Conservation (phyloP, 2,113 vertebrate genomes). For the Corythornis cristatus region DNA sequence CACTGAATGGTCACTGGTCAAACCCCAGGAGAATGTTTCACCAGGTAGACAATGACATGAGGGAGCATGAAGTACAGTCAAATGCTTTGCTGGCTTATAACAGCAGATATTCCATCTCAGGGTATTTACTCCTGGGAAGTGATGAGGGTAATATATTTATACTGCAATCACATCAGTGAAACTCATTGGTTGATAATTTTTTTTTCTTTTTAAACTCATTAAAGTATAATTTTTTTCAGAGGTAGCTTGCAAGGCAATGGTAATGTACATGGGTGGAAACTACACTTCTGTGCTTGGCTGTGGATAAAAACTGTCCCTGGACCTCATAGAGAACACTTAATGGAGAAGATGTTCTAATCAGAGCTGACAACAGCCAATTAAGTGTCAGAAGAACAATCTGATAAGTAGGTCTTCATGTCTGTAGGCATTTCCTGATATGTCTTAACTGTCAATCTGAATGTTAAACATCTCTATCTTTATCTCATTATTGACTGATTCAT, state of each 20-base stretch:
- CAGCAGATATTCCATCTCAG: not conserved
- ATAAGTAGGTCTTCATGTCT: constrained; percentile 65
- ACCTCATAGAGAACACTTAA: not conserved
- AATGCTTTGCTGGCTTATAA: constrained; percentile 22
- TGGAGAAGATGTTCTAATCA: constrained; percentile 36
- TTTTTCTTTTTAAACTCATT: not conserved
- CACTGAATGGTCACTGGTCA: constrained; percentile 48
- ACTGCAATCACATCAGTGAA: not conserved
- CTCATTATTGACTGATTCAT: constrained; percentile 55
- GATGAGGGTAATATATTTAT: not conserved
- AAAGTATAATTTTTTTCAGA: constrained; percentile 33
- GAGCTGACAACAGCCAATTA: constrained; percentile 63
- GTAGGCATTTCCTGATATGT: constrained; percentile 61
- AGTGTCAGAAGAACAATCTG: constrained; percentile 69
- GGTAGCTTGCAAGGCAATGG: constrained; percentile 28
- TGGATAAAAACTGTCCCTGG: constrained; percentile 29
- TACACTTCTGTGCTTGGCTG: not conserved
- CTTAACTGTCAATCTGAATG: constrained; percentile 67
- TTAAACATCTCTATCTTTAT: constrained; percentile 62
- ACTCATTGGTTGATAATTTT: not conserved
- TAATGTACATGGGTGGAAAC: not conserved
- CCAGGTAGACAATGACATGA: constrained; percentile 21
- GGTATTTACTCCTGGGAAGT: not conserved
- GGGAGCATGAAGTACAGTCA: not conserved
- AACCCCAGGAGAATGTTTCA: constrained; percentile 55